A percentile compares a stretch with the other conserved stretches of the same genome.
Evolutionary conservation across 2,888 invertebrate genomes (phyloP).

Genomic region (Polyommatus iphigenia): DNA sequence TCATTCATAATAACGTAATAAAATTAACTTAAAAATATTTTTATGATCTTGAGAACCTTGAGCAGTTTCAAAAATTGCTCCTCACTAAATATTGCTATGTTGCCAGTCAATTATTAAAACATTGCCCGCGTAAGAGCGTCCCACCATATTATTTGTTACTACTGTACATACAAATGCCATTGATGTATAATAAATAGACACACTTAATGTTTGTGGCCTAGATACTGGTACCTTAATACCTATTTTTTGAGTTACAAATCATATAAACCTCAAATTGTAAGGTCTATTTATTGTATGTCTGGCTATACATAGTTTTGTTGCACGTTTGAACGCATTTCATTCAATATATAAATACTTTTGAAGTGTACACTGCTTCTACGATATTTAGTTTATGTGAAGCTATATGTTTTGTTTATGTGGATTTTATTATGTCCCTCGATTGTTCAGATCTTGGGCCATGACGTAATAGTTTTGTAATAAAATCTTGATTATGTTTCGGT

Average conservation of each 20-base stretch:
- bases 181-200: conserved; percentile 13
- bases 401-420: conserved; percentile 6
- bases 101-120: conserved; percentile 7
- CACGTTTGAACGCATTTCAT: conserved; percentile 10
- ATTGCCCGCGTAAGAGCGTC: background rate
- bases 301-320: conserved; percentile 20
- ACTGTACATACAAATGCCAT: conserved; percentile 14
- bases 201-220: too few relatives aligned
- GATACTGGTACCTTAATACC: background rate
- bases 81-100: background rate
- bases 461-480: conserved; percentile 1
- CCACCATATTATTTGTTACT: conserved; percentile 3
- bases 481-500: background rate
- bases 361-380: background rate
- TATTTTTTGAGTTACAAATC: background rate
- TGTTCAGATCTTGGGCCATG: background rate
- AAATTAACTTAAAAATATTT: background rate
- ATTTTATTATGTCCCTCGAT: background rate
- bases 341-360: background rate
- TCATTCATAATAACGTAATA: background rate
- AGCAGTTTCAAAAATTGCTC: background rate
- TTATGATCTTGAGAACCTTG: background rate
- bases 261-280: background rate
- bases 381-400: background rate
- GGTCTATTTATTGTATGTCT: conserved; percentile 1